These are phyloP conservation scores for Flexamia atlantica DNA, from an alignment of 2,888 invertebrate genomes.

Conservation along the genomic window DNA sequence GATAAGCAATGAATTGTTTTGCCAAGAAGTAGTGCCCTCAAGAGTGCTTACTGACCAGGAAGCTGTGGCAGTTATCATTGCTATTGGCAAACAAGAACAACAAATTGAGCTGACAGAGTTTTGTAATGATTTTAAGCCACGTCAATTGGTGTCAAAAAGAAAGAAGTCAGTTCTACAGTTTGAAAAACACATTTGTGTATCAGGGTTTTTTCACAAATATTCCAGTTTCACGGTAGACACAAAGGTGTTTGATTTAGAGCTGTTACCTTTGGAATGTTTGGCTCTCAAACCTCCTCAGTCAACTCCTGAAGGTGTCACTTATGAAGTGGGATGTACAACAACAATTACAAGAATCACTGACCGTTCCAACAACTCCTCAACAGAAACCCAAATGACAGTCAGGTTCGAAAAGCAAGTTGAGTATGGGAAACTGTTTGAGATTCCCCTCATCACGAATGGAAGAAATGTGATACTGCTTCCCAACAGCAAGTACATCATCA, in stretches of 20 bases:
- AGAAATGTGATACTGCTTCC: background rate
- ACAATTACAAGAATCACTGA: background rate
- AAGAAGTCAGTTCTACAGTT: background rate
- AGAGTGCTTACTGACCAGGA: background rate
- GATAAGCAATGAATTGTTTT: background rate
- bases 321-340: background rate
- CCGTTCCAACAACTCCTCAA: background rate
- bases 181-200: background rate
- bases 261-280: slow-evolving; percentile 1
- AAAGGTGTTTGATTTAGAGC: background rate
- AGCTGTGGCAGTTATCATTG: background rate
- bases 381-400: background rate
- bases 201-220: background rate
- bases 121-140: background rate
- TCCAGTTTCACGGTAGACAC: background rate
- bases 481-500: slow-evolving; percentile 1
- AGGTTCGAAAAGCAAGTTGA: background rate
- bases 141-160: background rate
- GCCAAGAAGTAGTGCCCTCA: background rate
- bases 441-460: background rate
- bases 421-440: background rate
- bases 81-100: background rate
- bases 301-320: background rate
- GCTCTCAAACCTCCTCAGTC: background rate
- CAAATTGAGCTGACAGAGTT: background rate